Evolutionary conservation across 1,140 invertebrate genomes (phyloP).

Genomic region (Halyomorpha halys): DNA sequence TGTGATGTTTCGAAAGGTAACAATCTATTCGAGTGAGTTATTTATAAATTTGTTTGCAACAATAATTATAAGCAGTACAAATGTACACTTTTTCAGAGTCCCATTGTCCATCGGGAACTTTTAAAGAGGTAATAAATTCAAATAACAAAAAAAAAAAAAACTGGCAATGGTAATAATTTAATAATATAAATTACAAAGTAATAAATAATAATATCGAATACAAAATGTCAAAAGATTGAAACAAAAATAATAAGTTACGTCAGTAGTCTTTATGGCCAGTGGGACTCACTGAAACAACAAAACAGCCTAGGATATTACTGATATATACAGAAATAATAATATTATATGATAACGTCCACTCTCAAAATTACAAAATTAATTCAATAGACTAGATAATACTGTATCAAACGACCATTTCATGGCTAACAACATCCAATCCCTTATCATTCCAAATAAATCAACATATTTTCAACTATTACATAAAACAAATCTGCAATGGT

Average conservation of each 20-base stretch:
- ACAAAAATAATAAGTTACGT: background rate
- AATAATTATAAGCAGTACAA: constrained; percentile 14
- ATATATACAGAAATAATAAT: constrained; percentile 19
- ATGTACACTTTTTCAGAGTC: background rate
- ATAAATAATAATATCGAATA: constrained; percentile 1
- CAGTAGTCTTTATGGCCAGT: background rate
- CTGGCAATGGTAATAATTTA: constrained; percentile 6
- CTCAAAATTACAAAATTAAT: constrained; percentile 19
- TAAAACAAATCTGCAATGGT: too few species aligned
- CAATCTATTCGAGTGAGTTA: constrained; percentile 1
- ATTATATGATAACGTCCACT: constrained; percentile 17
- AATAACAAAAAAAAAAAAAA: background rate
- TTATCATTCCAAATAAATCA: constrained; percentile 5
- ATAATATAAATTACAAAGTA: constrained; percentile 4
- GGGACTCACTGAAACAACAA: constrained; percentile 4
- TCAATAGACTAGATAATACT: constrained; percentile 28
- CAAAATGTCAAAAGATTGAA: background rate
- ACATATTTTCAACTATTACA: background rate
- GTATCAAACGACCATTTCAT: constrained; percentile 19
- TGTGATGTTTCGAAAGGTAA: constrained; percentile 11
- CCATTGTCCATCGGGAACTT: background rate
- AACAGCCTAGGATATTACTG: constrained; percentile 15
- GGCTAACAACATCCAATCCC: constrained; percentile 8
- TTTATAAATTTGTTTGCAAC: constrained; percentile 5
- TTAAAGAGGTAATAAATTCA: background rate